A percentile compares a stretch with the other conserved stretches of the same genome.
These are phyloP conservation scores for Chymomyza costata DNA, from an alignment of 1,140 invertebrate species.

Conservation along the genomic window DNA sequence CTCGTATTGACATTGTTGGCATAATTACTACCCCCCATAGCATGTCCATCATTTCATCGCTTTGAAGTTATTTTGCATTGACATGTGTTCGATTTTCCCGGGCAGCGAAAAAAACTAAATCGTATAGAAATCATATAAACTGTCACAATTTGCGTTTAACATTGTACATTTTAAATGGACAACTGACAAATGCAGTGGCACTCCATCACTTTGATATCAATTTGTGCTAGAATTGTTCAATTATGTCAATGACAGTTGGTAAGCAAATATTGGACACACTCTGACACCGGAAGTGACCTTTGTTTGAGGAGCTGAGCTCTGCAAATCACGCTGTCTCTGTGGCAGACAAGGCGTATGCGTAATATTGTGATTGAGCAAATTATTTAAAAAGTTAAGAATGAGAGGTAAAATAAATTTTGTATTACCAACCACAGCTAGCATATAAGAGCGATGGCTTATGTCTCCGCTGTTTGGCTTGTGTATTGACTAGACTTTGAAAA, in stretches of 20 bases:
- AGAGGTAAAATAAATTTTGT: no score
- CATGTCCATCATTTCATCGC: slow-evolving; percentile 50
- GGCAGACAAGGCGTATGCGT: no score
- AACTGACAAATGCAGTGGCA: slow-evolving; percentile 8
- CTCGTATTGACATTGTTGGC: slow-evolving; percentile 52
- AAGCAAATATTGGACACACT: slow-evolving; percentile 6
- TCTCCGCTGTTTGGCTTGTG: no score
- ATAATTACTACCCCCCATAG: slow-evolving; percentile 39
- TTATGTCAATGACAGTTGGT: slow-evolving; percentile 11
- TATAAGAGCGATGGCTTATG: no score
- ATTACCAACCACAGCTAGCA: no score
- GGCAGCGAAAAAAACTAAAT: no score
- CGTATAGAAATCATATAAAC: slow-evolving; percentile 14
- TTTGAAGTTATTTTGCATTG: slow-evolving; percentile 63
- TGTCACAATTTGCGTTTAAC: slow-evolving; percentile 39
- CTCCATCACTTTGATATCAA: background rate
- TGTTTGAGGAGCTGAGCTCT: slow-evolving; percentile 17
- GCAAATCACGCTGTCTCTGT: slow-evolving; percentile 48
- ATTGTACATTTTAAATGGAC: slow-evolving; percentile 14
- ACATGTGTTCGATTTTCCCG: slow-evolving; percentile 64
- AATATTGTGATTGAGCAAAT: no score
- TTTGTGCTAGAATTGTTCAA: slow-evolving; percentile 8
- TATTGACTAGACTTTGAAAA: no score
- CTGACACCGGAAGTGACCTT: slow-evolving; percentile 30
- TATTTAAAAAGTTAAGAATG: no score